phyloP scores from a whole-genome alignment of 2,888 invertebrate species.

The Athrips mouffetella region DNA sequence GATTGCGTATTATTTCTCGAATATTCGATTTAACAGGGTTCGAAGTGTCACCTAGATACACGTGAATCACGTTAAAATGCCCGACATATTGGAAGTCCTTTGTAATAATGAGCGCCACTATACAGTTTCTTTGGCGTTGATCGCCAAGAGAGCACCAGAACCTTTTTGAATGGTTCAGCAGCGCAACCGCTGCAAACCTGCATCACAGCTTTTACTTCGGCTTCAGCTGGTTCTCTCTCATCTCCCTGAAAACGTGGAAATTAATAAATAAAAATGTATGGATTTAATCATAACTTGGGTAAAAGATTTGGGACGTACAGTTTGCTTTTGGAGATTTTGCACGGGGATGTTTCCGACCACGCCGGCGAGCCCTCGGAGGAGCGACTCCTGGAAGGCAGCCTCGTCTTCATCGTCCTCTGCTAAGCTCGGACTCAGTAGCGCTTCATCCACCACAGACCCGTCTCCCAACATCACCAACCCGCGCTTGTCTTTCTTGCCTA shows the following conservation, averaged over 20 bases:
- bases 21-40: not conserved
- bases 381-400: constrained; percentile 71
- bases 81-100: constrained; percentile 81
- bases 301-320: constrained; percentile 53
- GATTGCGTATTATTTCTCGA: not conserved
- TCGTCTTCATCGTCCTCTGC: constrained; percentile 49
- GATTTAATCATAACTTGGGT: not conserved
- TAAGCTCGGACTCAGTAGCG: constrained; percentile 64
- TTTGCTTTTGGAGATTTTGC: constrained; percentile 80
- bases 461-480: constrained; percentile 82
- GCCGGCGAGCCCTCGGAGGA: constrained; percentile 82
- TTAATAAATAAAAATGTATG: not conserved
- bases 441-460: constrained; percentile 83
- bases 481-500: constrained; percentile 80
- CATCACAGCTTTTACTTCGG: constrained; percentile 89
- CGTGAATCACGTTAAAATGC: constrained; percentile 65
- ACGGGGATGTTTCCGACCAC: constrained; percentile 82
- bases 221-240: constrained; percentile 89
- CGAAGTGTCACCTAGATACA: not conserved
- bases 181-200: constrained; percentile 86
- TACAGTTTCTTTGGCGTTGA: constrained; percentile 83
- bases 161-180: constrained; percentile 88
- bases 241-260: constrained; percentile 64
- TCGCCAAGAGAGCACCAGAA: constrained; percentile 88
- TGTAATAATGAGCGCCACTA: constrained; percentile 84